Base-by-base conservation (phyloP, 2,888 invertebrate genomes). In the Criorhina ranunculi region DNA sequence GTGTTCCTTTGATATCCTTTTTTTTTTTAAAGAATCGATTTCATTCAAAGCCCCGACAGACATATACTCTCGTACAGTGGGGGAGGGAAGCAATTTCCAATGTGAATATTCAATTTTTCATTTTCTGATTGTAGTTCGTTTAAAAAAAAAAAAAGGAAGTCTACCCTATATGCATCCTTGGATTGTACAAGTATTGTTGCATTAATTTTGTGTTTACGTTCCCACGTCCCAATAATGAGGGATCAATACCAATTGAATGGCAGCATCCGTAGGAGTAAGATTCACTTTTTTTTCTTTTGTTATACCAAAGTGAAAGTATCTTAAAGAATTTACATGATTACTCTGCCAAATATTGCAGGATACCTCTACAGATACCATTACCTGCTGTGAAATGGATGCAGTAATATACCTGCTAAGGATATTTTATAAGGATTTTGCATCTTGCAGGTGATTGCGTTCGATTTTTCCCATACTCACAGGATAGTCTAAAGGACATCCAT, bases 131-230 rank as follows among this genome's bases (percentile, higher is more conserved):
- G 8, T 40, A 15, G n/a, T n/a, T 7, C 29, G n/a, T n/a, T n/a
- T n/a, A 40, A 17, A 62, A 51, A 11, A 35, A 3, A 59, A 51
- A 53, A 73, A 78, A 78, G 83, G 78, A 83, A 59, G 78, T 73
- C 60, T 37, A 57, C 17, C 53, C 72, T 78, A 62, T 77, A 24
- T 51, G 5, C 49, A 75, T 73, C 67, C 64, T 77, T 77, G 33
- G 40, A 76, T 42, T 79, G 66, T 62, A 24, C 24, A 24, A 4
- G 76, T 53, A 67, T 85, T 85, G 83, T n/a, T 75, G 51, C 69
- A 85, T 59, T 85, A 79, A 85, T 85, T 85, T 85, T 76, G n/a
- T 87, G 83, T 87, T 87, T 86, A 83, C 80, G 86, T 87, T 87
- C 87, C 87, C 87, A 87, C 87, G 87, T 87, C 82, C 86, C 62